Evolutionary conservation across 2,113 vertebrate species (phyloP), one percentile per base, ranked within the genome.

Genomic region (Amphiprion percula): DNA sequence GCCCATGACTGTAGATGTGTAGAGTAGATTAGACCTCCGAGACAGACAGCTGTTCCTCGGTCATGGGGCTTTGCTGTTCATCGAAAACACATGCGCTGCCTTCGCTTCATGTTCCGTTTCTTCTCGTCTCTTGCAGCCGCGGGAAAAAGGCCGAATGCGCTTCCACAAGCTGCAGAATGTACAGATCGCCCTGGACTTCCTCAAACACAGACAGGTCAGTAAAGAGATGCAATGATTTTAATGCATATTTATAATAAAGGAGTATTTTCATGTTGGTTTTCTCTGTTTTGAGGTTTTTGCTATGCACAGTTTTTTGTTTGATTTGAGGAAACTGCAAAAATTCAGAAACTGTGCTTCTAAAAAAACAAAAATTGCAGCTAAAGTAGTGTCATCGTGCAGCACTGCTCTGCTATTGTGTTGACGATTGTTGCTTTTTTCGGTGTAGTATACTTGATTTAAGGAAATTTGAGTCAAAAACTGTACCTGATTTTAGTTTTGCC

Each of bases 111-210:
- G 26, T 52, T 44, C 6, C 3, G 6, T 46, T 10, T 80, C 26
- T 6, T 65, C 19, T 72, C 0, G 7, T 79, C 67, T 83, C 56
- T 87, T 37, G 0, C 93, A 99, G 97, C 98, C 98, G 16, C 95
- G 98, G 26, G 98, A 99, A 90, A 99, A 98, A 84, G 98, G 98
- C 3, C 91, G 97, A 47, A 98, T 99, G 97, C 96, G 98, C 14
- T 99, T 99, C 95, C 98, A 99, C 93, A 98, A 98, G 73, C 94
- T 99, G 84, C 98, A 99, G 95, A 99, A 99, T 0, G 98, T 99
- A 1, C 97, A 98, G 95, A 99, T 99, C 0, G 98, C 97, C 39
- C 94, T 99, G 95, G 97, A 99, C 78, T 99, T 98, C 84, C 96
- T 99, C 82, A 97, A 96, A 55, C 98, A 96, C 75, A 95, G 97